Conservation (phyloP, 2,888 invertebrate species). For the Habrosyne pyritoides region DNA sequence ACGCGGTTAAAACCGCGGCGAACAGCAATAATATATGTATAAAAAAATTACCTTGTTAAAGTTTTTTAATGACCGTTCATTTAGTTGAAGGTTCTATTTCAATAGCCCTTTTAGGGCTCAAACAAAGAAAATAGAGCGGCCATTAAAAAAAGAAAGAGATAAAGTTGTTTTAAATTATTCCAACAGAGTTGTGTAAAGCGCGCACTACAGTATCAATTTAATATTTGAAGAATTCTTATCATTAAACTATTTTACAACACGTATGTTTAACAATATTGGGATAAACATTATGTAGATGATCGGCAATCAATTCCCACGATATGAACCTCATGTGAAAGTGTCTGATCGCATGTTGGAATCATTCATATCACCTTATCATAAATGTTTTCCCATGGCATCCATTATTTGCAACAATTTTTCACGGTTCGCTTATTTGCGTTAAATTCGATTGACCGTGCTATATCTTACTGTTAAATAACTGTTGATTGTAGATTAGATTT, state of each 20-base stretch:
- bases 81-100: too few relatives aligned
- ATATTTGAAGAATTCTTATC: slow-evolving; percentile 19
- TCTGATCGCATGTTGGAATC: slow-evolving; percentile 57
- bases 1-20: too few relatives aligned
- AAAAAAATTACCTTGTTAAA: too few relatives aligned
- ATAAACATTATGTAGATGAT: slow-evolving; percentile 48
- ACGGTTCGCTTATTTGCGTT: slow-evolving; percentile 51
- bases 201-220: slow-evolving; percentile 1
- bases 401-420: slow-evolving; percentile 47
- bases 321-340: slow-evolving; percentile 61
- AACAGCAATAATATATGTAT: too few relatives aligned
- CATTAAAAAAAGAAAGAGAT: too few relatives aligned
- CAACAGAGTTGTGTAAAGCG: slow-evolving; percentile 8
- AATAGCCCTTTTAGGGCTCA: too few relatives aligned
- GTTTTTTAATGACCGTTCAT: too few relatives aligned
- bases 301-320: slow-evolving; percentile 66
- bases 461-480: slow-evolving; percentile 13
- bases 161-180: slow-evolving; percentile 3
- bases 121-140: too few relatives aligned
- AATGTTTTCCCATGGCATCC: slow-evolving; percentile 60
- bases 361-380: slow-evolving; percentile 63
- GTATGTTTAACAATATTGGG: slow-evolving; percentile 13
- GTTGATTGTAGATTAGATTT: slow-evolving; percentile 5
- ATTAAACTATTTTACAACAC: slow-evolving; percentile 12
- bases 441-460: slow-evolving; percentile 41